These are phyloP conservation scores for Hafferia zeledoni DNA, from an alignment of 2,797 vertebrate genomes.

Conservation along the genomic window DNA sequence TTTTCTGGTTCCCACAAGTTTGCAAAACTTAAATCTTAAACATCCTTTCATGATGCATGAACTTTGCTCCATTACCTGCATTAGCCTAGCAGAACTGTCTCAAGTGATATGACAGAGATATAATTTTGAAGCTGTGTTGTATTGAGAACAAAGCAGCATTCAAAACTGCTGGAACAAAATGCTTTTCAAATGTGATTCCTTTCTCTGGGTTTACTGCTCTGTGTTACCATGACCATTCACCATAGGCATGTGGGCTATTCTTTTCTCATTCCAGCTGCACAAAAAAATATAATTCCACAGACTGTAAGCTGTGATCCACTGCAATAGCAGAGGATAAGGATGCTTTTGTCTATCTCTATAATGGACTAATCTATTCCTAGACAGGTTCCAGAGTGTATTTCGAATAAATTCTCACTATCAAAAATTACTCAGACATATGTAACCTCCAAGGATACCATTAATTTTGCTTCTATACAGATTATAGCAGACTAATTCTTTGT, in stretches of 20 bases:
- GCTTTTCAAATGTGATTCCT: background rate
- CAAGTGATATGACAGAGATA: background rate
- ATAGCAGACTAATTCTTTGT: conserved; percentile 23
- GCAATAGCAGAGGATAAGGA: background rate
- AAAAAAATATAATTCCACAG: background rate
- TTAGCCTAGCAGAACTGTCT: background rate
- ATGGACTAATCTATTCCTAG: conserved; percentile 16
- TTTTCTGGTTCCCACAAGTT: background rate
- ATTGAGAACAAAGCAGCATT: background rate
- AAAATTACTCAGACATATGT: background rate
- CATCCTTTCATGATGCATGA: background rate
- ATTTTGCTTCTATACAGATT: conserved; percentile 22
- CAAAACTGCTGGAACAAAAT: background rate
- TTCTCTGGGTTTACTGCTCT: background rate
- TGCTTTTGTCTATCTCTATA: conserved; percentile 9
- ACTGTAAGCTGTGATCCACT: fast-evolving
- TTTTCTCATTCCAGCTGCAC: background rate
- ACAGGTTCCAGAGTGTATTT: conserved; percentile 10
- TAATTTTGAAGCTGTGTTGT: background rate
- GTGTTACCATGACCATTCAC: background rate
- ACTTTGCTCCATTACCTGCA: background rate
- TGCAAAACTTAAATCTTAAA: background rate
- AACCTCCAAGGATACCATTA: conserved; percentile 19
- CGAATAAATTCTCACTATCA: background rate
- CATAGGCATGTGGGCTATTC: background rate